Conservation (phyloP, 2,888 invertebrate genomes). For the Plagodis dolabraria region DNA sequence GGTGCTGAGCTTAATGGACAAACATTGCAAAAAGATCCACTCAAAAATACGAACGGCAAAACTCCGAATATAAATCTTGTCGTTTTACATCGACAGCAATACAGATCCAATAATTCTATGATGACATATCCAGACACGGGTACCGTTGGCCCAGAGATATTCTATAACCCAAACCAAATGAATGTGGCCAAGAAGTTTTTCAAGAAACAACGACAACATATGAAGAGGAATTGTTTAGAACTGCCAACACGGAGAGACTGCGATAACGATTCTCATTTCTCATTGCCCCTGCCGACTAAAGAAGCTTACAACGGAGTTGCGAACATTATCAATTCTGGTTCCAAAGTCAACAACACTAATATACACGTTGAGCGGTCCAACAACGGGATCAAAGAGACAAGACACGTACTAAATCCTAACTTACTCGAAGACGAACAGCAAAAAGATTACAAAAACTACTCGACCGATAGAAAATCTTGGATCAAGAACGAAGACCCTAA, state of each 20-base stretch:
- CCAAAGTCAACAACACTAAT: conserved; percentile 93
- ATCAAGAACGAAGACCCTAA: conserved; percentile 68
- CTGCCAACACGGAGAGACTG: conserved; percentile 86
- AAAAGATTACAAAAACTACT: conserved; percentile 78
- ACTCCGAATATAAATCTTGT: conserved; percentile 88
- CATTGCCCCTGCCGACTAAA: conserved; percentile 77
- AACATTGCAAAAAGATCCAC: conserved; percentile 67
- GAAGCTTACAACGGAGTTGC: conserved; percentile 82
- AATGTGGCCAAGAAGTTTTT: conserved; percentile 97
- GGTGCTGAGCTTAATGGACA: conserved; percentile 86
- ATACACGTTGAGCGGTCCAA: conserved; percentile 87
- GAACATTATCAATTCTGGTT: conserved; percentile 88
- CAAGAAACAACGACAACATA: conserved; percentile 91
- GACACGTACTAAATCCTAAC: conserved; percentile 86
- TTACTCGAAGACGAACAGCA: conserved; percentile 87
- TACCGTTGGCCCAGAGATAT: conserved; percentile 88
- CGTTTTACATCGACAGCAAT: conserved; percentile 89
- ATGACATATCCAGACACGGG: conserved; percentile 86
- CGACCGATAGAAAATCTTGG: conserved; percentile 70
- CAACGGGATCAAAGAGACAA: conserved; percentile 83
- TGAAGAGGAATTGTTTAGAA: conserved; percentile 90
- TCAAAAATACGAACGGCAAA: conserved; percentile 76
- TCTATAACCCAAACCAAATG: conserved; percentile 97
- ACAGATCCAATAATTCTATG: conserved; percentile 88
- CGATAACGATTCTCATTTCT: conserved; percentile 80